Evolutionary conservation across 1,140 invertebrate species (phyloP).

Genomic region (Parasteatoda tepidariorum): DNA sequence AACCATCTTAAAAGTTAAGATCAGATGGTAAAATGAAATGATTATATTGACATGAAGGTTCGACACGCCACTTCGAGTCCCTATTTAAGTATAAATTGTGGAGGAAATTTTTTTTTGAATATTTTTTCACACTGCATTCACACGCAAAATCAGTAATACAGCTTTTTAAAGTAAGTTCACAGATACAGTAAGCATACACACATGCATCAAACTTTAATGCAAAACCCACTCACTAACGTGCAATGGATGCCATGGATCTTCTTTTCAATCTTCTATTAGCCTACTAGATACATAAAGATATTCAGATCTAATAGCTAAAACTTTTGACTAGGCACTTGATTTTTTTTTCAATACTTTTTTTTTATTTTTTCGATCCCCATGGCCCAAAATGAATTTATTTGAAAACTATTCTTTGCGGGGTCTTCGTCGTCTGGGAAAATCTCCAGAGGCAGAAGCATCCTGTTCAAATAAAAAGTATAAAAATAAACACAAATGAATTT

Average conservation of each 20-base stretch:
- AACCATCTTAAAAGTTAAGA: not conserved
- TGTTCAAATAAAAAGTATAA: too few relatives aligned
- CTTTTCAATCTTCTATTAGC: not conserved
- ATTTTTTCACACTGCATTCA: not conserved
- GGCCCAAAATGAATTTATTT: constrained; percentile 7
- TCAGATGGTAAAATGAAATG: not conserved
- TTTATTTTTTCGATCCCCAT: too few relatives aligned
- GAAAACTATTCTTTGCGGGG: constrained; percentile 55
- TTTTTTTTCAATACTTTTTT: constrained; percentile 13
- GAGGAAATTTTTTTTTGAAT: not conserved
- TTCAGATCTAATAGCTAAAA: constrained; percentile 46
- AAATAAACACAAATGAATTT: too few relatives aligned
- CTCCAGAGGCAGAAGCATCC: constrained; percentile 22
- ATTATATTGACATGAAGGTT: not conserved
- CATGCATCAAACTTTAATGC: not conserved
- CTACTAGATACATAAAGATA: not conserved
- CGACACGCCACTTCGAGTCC: not conserved
- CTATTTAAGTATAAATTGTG: not conserved
- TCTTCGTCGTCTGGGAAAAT: constrained; percentile 51
- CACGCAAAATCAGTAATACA: not conserved
- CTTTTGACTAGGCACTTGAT: constrained; percentile 59
- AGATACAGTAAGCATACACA: not conserved
- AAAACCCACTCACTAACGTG: not conserved
- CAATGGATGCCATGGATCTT: not conserved
- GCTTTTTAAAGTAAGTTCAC: not conserved